These are phyloP conservation scores for Neostethus bicornis DNA, from an alignment of 2,797 vertebrate genomes.

Conservation along the genomic window DNA sequence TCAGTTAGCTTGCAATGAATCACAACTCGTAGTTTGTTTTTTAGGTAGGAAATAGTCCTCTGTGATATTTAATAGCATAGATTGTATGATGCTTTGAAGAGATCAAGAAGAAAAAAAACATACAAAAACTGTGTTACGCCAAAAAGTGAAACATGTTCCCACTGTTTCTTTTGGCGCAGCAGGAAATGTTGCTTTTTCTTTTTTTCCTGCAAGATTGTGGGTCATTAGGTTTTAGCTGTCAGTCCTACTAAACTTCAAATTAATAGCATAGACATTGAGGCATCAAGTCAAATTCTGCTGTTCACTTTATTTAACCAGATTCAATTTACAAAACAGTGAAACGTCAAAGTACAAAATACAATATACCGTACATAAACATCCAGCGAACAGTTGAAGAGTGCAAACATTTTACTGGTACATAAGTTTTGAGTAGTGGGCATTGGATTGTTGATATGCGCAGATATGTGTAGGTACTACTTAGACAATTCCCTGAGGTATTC, in stretches of 20 bases:
- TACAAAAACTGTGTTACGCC: slow-evolving; percentile 32
- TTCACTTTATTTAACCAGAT: not conserved
- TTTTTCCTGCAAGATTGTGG: slow-evolving; percentile 40
- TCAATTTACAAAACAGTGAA: not conserved
- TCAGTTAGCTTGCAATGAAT: slow-evolving; percentile 21
- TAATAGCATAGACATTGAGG: slow-evolving; percentile 3
- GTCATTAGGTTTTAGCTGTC: slow-evolving; percentile 51
- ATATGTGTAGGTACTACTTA: slow-evolving; percentile 58
- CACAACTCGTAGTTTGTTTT: slow-evolving; percentile 22
- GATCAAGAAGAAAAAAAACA: slow-evolving; percentile 34
- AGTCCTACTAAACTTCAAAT: slow-evolving; percentile 31
- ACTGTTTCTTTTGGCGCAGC: slow-evolving; percentile 50
- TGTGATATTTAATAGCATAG: slow-evolving; percentile 27
- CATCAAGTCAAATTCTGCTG: not conserved
- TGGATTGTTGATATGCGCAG: slow-evolving; percentile 61
- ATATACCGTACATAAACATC: too few species aligned
- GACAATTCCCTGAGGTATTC: slow-evolving; percentile 50
- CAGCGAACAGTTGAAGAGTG: slow-evolving; percentile 54
- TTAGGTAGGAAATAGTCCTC: slow-evolving; percentile 10
- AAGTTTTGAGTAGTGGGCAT: slow-evolving; percentile 54
- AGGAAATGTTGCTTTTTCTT: slow-evolving; percentile 40
- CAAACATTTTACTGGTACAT: slow-evolving; percentile 50
- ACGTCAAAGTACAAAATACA: too few species aligned
- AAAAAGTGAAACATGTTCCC: slow-evolving; percentile 35
- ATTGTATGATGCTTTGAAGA: slow-evolving; percentile 35